Conservation (phyloP, 2,888 invertebrate genomes). For the Corbicula japonica region DNA sequence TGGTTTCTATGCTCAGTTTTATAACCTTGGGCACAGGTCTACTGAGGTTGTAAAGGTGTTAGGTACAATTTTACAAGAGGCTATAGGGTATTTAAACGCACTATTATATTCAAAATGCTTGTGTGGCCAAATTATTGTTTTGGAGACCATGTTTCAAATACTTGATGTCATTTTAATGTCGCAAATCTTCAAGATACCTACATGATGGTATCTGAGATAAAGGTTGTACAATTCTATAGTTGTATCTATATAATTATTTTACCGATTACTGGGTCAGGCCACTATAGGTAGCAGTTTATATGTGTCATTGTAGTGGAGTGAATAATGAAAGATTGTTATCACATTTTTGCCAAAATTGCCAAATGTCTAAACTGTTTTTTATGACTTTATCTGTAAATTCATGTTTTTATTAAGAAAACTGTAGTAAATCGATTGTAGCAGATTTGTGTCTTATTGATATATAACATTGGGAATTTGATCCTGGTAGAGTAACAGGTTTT, state of each 20-base stretch:
- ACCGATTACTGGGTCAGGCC: slow-evolving; percentile 1
- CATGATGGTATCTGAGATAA: slow-evolving; percentile 11
- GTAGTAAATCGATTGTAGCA: background rate
- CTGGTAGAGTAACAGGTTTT: background rate
- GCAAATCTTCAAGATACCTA: slow-evolving; percentile 3
- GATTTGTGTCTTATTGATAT: slow-evolving; percentile 18
- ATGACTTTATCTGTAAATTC: background rate
- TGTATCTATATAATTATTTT: slow-evolving; percentile 11
- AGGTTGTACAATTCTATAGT: background rate
- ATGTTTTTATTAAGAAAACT: slow-evolving; percentile 12
- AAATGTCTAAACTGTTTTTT: background rate
- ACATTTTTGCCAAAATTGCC: background rate
- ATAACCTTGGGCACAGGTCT: no score
- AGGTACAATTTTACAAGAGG: no score
- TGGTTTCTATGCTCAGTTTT: no score
- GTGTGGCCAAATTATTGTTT: no score
- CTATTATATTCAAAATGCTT: no score
- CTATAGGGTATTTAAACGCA: no score
- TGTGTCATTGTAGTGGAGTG: slow-evolving; percentile 2
- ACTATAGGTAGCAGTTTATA: background rate
- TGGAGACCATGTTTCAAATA: background rate
- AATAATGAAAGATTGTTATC: slow-evolving; percentile 1
- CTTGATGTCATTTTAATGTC: background rate
- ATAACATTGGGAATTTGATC: slow-evolving; percentile 10
- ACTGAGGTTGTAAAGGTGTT: no score